Evolutionary conservation across 2,888 invertebrate species (phyloP).

Genomic region (Philaethria dido): DNA sequence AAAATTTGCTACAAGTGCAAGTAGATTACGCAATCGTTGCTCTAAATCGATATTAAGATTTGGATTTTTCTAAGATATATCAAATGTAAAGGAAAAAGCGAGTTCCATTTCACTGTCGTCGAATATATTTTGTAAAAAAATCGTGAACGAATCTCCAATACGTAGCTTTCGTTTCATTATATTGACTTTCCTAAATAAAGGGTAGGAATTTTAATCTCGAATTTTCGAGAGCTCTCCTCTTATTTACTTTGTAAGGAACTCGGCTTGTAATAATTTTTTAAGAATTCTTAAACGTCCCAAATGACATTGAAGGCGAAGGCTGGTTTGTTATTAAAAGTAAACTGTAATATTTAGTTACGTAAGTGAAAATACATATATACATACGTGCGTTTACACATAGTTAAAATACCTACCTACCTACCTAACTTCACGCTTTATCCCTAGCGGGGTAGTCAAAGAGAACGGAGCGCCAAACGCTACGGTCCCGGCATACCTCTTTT

Average conservation of each 20-base stretch:
- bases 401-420: too few relatives aligned
- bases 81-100: slow-evolving; percentile 33
- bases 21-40: background rate
- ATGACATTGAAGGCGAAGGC: slow-evolving; percentile 14
- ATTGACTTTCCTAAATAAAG: slow-evolving; percentile 47
- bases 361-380: too few relatives aligned
- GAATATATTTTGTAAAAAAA: slow-evolving; percentile 44
- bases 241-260: slow-evolving; percentile 49
- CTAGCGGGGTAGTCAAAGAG: too few relatives aligned
- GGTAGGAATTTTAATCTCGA: slow-evolving; percentile 47
- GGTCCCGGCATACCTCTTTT: too few relatives aligned
- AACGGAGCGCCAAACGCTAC: too few relatives aligned
- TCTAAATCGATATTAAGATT: slow-evolving; percentile 12
- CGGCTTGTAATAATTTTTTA: slow-evolving; percentile 33
- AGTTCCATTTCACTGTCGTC: slow-evolving; percentile 40
- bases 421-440: too few relatives aligned
- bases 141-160: slow-evolving; percentile 42
- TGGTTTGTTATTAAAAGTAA: slow-evolving; percentile 5
- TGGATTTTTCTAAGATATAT: slow-evolving; percentile 15
- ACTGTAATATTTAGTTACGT: background rate
- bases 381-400: too few relatives aligned
- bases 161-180: slow-evolving; percentile 46
- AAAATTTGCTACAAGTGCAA: background rate
- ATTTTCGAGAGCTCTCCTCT: slow-evolving; percentile 42
- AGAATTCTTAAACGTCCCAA: slow-evolving; percentile 26